Percentiles rank a stretch among this genome's conserved stretches.
Evolutionary conservation across 2,797 vertebrate species (phyloP).

Genomic region (Ataeniobius toweri): DNA sequence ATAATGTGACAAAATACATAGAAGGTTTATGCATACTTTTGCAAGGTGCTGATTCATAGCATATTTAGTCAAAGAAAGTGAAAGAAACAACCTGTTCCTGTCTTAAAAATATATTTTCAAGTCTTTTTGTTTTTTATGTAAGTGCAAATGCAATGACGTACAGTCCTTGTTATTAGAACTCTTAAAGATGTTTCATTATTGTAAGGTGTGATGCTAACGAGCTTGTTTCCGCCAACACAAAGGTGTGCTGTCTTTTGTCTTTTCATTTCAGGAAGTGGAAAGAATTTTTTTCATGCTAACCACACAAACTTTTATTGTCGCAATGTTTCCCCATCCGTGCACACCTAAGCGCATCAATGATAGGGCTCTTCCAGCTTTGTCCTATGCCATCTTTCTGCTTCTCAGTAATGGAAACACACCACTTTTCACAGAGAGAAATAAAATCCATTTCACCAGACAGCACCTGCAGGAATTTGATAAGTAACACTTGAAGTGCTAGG

Average conservation of each 20-base stretch:
- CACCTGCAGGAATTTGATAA: conserved; percentile 60
- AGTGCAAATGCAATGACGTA: background rate
- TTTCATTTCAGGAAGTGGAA: conserved; percentile 30
- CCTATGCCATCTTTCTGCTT: conserved; percentile 15
- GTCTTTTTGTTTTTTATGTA: background rate
- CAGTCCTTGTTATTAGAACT: background rate
- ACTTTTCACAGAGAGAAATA: conserved; percentile 19
- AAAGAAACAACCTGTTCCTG: background rate
- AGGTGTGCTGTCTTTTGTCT: background rate
- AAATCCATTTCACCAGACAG: conserved; percentile 42
- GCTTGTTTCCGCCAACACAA: background rate
- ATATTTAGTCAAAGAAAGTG: too few species aligned
- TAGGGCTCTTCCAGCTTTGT: background rate
- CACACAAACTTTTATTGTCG: conserved; percentile 23
- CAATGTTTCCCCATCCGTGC: conserved; percentile 22
- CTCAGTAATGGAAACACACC: conserved; percentile 37
- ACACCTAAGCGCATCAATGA: background rate
- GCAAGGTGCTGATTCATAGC: too few species aligned
- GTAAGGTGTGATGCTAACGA: background rate
- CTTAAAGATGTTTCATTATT: background rate
- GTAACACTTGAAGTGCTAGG: conserved; percentile 52
- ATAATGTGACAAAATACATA: background rate
- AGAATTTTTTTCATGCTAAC: conserved; percentile 1
- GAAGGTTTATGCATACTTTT: background rate
- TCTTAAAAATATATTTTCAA: background rate